A percentile compares a stretch with the other conserved stretches of the same genome.
These are phyloP conservation scores for Beris morrisii DNA, from an alignment of 2,888 invertebrate genomes.

Conservation along the genomic window DNA sequence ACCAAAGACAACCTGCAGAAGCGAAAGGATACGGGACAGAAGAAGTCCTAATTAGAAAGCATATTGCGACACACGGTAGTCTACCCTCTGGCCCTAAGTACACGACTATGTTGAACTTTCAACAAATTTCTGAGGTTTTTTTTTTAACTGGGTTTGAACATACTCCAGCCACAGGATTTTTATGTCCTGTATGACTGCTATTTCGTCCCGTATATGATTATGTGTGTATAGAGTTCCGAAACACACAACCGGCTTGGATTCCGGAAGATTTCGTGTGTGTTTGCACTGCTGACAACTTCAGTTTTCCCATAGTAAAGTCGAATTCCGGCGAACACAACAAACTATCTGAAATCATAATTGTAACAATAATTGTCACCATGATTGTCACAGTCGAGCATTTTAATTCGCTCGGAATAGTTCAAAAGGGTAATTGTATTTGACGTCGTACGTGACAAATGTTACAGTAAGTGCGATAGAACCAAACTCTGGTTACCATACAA, in stretches of 20 bases:
- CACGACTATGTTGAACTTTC: too few relatives aligned
- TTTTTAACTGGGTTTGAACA: not conserved
- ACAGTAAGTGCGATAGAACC: not conserved
- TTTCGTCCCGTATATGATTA: not conserved
- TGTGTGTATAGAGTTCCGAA: too few relatives aligned
- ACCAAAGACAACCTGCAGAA: too few relatives aligned
- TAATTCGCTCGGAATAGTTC: not conserved
- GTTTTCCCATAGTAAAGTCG: too few relatives aligned
- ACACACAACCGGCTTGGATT: too few relatives aligned
- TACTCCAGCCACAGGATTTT: not conserved
- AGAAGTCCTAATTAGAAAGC: conserved; percentile 12
- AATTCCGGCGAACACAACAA: too few relatives aligned
- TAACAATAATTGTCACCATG: conserved; percentile 4
- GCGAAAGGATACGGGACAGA: not conserved
- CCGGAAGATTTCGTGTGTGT: too few relatives aligned
- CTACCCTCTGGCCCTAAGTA: too few relatives aligned
- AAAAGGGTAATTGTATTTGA: not conserved
- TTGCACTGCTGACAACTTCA: too few relatives aligned
- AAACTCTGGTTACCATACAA: not conserved
- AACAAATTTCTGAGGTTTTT: too few relatives aligned
- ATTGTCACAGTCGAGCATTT: not conserved
- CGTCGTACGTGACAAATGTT: too few relatives aligned
- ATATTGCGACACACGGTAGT: not conserved
- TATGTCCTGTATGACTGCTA: not conserved
- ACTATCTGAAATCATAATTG: too few relatives aligned